A percentile compares a stretch with the other conserved stretches of the same genome.
Conservation (phyloP, 2,113 vertebrate species). For the Sitta europaea region DNA sequence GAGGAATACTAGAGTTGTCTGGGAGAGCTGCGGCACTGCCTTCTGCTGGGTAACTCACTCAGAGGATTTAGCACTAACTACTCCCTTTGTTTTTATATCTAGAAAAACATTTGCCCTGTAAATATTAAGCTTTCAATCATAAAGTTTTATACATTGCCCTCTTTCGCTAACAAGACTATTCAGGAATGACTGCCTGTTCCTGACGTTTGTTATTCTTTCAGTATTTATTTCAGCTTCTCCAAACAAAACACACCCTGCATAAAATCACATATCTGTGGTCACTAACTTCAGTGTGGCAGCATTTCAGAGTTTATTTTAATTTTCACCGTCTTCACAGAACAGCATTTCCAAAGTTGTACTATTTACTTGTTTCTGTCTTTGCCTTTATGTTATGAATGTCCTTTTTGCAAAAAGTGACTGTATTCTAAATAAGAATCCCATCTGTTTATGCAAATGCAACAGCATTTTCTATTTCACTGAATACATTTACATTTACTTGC, state of each 20-base stretch:
- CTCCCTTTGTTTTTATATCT: neutral
- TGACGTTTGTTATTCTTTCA: neutral
- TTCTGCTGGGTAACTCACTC: neutral
- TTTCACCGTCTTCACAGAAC: neutral
- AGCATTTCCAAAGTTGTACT: neutral
- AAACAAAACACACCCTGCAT: neutral
- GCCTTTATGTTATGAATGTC: neutral
- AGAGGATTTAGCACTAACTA: neutral
- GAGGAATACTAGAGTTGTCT: rapidly evolving
- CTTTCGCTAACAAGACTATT: neutral
- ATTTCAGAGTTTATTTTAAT: neutral
- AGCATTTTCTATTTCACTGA: neutral
- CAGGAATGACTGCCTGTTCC: neutral
- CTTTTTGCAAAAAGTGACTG: neutral
- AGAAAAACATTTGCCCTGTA: neutral
- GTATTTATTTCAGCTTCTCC: neutral
- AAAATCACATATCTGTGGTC: neutral
- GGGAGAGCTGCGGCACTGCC: neutral
- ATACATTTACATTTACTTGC: neutral
- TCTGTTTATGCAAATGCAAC: neutral
- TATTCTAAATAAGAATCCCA: neutral
- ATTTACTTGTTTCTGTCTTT: neutral
- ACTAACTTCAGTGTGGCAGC: neutral
- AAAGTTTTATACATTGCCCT: neutral
- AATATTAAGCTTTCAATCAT: neutral